Conservation (phyloP, 1,140 invertebrate species). For the Parapsyche elsis region DNA sequence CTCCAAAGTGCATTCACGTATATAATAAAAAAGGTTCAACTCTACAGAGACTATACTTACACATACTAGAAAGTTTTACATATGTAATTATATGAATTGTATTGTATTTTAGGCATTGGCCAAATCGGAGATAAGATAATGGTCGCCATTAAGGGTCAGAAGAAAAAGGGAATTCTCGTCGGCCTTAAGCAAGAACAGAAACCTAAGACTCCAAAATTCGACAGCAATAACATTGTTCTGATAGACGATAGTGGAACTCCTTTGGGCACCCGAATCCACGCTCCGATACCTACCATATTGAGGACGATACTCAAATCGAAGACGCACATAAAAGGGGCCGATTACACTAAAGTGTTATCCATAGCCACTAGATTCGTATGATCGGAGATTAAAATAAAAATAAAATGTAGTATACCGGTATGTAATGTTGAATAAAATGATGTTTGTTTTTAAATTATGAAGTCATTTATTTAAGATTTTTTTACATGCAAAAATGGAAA, state of each 20-base stretch:
- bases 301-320: constrained; percentile 87
- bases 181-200: constrained; percentile 89
- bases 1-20: constrained; percentile 88
- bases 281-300: constrained; percentile 94
- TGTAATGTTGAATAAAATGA: neutral
- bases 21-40: constrained; percentile 79
- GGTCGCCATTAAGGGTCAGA: constrained; percentile 96
- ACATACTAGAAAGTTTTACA: constrained; percentile 1
- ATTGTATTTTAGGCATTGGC: constrained; percentile 63
- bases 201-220: constrained; percentile 89
- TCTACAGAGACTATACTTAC: neutral
- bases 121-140: constrained; percentile 86
- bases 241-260: constrained; percentile 95
- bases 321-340: constrained; percentile 84
- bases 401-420: neutral
- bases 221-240: constrained; percentile 96
- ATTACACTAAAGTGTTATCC: constrained; percentile 95
- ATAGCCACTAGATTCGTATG: constrained; percentile 94
- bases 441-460: constrained; percentile 50
- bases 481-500: constrained; percentile 58
- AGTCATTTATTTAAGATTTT: constrained; percentile 57
- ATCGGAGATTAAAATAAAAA: neutral
- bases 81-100: neutral
- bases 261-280: constrained; percentile 92
- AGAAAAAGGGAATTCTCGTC: constrained; percentile 95